Evolutionary conservation across 2,797 vertebrate genomes (phyloP), one percentile per base, ranked within the genome.

Genomic region (Lemur catta): DNA sequence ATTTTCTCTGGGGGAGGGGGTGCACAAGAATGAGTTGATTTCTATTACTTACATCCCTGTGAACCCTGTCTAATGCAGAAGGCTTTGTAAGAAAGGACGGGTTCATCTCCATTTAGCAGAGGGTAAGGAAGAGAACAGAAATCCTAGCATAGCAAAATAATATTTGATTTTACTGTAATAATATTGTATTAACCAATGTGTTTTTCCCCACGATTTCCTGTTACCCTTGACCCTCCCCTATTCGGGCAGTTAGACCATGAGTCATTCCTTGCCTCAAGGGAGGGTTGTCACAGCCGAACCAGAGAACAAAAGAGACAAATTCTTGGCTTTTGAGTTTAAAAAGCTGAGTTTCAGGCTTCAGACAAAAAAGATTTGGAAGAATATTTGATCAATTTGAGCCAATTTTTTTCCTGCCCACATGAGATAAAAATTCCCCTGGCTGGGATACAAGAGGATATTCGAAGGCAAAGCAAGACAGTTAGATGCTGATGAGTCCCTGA

Each of bases 381-480:
- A 48, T 95, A 97, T 96, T 95, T 91, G 93, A 97, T 97, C 85
- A 57, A 59, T 79, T 91, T 72, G 89, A 97, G 97, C 96, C 97
- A 97, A 97, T 80, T 94, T 93, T 97, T 94, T 84, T 43, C 79
- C 89, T 98, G 93, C 95, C 95, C 97, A 94, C 26, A 61, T 96
- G 94, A 97, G 94, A 97, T 95, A 96, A 97, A 97, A 98, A 97
- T 98, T 96, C 96, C 96, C 96, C 96, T 97, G 97, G 97, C 97
- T 81, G 46, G 67, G 81, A 91, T 92, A 97, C 97, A 97, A 92
- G 95, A 96, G 67, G 67, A 28, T 10, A 80, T 76, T 93, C 84
- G 82, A 74, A 87, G 84, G 79, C 75, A 30, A 69, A 94, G 71
- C 55, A 67, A 67, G 43, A 75, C 7, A 48, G 90, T 43, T 79